These are phyloP conservation scores for Coracias cyanogaster DNA, from an alignment of 2,797 vertebrate species.

Conservation along the genomic window DNA sequence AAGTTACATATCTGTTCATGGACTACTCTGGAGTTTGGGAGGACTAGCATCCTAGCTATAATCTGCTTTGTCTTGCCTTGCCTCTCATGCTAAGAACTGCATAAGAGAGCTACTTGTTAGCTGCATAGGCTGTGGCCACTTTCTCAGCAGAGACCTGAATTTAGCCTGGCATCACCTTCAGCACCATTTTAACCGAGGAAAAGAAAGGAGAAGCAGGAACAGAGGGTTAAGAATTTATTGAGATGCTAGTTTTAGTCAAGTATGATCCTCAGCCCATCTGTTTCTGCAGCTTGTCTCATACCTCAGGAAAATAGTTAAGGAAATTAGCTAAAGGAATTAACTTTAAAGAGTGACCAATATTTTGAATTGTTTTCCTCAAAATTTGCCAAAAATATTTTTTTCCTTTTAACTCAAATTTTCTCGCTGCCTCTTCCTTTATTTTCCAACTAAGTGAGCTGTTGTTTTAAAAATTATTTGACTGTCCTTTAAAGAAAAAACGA, in stretches of 20 bases:
- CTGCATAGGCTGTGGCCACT: neutral
- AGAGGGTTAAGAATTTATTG: neutral
- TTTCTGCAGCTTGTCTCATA: neutral
- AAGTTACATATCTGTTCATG: neutral
- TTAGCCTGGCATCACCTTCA: neutral
- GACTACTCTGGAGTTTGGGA: neutral
- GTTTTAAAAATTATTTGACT: neutral
- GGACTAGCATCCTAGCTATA: neutral
- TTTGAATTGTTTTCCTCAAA: conserved; percentile 10
- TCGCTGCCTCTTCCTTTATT: neutral
- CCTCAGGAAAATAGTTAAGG: neutral
- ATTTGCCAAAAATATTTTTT: conserved; percentile 8
- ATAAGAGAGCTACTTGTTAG: neutral
- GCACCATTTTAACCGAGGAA: neutral
- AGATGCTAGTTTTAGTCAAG: neutral
- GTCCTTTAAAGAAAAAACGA: neutral
- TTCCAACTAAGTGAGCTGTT: neutral
- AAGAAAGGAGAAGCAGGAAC: neutral
- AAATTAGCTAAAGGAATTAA: conserved; percentile 19
- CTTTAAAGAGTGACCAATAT: neutral
- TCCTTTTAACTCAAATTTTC: neutral
- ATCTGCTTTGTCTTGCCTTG: neutral
- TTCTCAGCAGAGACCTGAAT: neutral
- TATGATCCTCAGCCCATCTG: neutral
- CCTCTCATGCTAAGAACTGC: neutral